Evolutionary conservation across 2,113 vertebrate species (phyloP).

Genomic region (Bungarus multicinctus): DNA sequence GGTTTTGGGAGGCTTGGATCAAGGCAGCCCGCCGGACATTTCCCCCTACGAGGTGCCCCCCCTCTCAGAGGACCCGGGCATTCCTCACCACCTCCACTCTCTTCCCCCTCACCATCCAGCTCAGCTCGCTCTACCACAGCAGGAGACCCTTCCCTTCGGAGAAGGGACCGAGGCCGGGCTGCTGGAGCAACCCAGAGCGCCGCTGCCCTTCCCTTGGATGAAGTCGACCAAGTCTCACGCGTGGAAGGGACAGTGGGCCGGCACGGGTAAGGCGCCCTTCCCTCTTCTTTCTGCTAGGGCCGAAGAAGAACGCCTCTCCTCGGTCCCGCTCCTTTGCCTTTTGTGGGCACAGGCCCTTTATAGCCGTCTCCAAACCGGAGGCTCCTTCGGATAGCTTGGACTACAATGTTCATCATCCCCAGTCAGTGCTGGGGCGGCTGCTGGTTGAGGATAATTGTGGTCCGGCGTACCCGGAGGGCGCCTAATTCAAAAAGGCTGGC

Average conservation of each 20-base stretch:
- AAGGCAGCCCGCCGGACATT: constrained; percentile 81
- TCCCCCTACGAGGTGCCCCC: constrained; percentile 81
- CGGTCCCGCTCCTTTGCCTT: not conserved
- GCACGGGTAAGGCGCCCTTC: constrained; percentile 75
- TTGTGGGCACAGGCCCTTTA: not conserved
- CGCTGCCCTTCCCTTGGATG: constrained; percentile 97
- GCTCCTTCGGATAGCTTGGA: not conserved
- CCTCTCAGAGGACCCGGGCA: constrained; percentile 80
- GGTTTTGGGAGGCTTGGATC: constrained; percentile 78
- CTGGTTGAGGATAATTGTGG: not conserved
- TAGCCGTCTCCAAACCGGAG: not conserved
- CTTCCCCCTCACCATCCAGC: constrained; percentile 77
- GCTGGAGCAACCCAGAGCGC: constrained; percentile 79
- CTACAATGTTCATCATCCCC: not conserved
- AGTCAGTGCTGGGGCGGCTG: not conserved
- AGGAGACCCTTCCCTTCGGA: constrained; percentile 73
- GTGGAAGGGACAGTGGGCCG: constrained; percentile 93
- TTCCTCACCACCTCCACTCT: constrained; percentile 74
- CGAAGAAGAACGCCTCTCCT: not conserved
- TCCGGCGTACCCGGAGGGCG: not conserved
- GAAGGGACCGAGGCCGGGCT: constrained; percentile 71
- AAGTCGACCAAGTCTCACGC: constrained; percentile 94
- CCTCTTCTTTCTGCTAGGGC: not conserved
- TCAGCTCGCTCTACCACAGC: constrained; percentile 68
- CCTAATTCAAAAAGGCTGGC: not conserved